Evolutionary conservation across 1,140 invertebrate genomes (phyloP).

Genomic region (Liolophura sinensis): DNA sequence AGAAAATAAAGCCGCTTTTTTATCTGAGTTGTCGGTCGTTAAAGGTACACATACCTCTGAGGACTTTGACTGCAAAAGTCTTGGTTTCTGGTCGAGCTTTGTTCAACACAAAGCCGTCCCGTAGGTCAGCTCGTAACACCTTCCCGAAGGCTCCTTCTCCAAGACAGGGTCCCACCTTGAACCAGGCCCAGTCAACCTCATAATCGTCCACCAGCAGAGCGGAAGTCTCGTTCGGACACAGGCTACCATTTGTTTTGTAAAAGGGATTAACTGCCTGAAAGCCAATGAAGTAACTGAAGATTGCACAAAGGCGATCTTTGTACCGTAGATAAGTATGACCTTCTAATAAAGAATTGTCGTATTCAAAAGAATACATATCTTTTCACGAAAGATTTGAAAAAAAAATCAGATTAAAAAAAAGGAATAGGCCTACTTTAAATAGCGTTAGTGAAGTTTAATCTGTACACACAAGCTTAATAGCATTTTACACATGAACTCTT

Average conservation of each 20-base stretch:
- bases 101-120: constrained; percentile 5
- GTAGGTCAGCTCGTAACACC: constrained; percentile 75
- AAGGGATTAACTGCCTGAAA: constrained; percentile 40
- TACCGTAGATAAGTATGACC: no score
- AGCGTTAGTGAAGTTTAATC: no score
- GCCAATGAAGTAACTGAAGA: no score
- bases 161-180: constrained; percentile 57
- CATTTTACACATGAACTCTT: no score
- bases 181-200: constrained; percentile 34
- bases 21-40: background rate
- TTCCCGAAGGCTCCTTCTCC: constrained; percentile 91
- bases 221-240: constrained; percentile 10
- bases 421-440: no score
- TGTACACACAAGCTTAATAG: no score
- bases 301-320: no score
- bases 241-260: constrained; percentile 18
- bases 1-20: background rate
- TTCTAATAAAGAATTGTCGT: no score
- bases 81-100: constrained; percentile 46
- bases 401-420: no score
- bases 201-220: constrained; percentile 27
- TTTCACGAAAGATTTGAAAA: no score
- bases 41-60: constrained; percentile 75
- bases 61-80: constrained; percentile 96
- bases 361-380: no score